These are phyloP conservation scores for Paradisaea rubra DNA, from an alignment of 2,113 vertebrate genomes.

Conservation along the genomic window DNA sequence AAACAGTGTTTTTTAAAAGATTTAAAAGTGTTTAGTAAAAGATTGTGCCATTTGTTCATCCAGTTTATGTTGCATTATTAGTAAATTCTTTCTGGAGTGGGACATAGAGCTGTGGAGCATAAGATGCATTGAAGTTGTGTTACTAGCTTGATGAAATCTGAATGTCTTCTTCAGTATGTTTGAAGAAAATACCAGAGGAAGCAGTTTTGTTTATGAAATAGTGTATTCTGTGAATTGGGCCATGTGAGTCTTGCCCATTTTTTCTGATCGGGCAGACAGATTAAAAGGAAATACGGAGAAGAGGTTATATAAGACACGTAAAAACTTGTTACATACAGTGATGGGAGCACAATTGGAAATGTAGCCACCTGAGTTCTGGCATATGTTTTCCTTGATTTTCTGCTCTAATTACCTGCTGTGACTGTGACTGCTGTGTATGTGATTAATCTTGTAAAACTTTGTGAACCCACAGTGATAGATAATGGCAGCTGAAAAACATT, in stretches of 20 bases:
- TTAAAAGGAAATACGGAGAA: neutral
- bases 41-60: neutral
- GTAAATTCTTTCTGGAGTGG: neutral
- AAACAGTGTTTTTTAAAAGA: neutral
- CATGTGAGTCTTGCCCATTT: neutral
- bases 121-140: neutral
- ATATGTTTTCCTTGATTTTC: constrained; percentile 49
- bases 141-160: neutral
- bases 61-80: neutral
- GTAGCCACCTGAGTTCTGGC: neutral
- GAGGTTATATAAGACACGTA: neutral
- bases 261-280: neutral
- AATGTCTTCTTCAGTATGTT: neutral
- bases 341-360: neutral
- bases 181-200: neutral
- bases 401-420: constrained; percentile 50
- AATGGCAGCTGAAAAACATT: neutral
- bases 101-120: neutral
- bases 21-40: neutral
- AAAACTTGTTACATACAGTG: neutral
- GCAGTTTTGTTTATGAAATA: neutral
- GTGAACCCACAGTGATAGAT: neutral
- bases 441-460: neutral
- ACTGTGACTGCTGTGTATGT: neutral
- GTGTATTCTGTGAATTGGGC: neutral